Evolutionary conservation across 2,797 vertebrate species (phyloP).

Genomic region (Pterois miles): DNA sequence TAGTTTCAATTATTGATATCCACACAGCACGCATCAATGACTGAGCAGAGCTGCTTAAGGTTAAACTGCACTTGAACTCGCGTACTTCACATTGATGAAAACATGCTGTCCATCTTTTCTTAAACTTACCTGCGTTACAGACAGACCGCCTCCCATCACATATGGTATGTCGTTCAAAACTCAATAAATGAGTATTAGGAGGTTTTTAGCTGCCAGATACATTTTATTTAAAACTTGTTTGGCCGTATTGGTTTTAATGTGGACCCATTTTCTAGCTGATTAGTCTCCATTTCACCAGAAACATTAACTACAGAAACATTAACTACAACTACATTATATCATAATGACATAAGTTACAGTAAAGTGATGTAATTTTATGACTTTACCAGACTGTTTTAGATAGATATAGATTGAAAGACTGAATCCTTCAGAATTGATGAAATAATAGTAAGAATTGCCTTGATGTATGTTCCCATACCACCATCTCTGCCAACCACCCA

Average conservation of each 20-base stretch:
- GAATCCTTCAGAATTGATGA: not conserved
- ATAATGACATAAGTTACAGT: too few species aligned
- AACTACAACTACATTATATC: too few species aligned
- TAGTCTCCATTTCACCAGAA: not conserved
- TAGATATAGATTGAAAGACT: not conserved
- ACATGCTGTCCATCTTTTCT: too few species aligned
- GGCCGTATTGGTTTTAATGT: not conserved
- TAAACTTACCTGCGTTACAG: too few species aligned
- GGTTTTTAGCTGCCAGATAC: not conserved
- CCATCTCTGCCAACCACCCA: conserved; percentile 12
- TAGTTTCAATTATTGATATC: conserved; percentile 31
- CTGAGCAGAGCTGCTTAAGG: too few species aligned
- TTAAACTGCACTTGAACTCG: too few species aligned
- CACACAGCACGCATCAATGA: not conserved
- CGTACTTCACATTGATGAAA: too few species aligned
- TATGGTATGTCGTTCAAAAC: not conserved
- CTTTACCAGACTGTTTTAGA: too few species aligned
- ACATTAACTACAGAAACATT: too few species aligned
- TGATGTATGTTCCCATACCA: not conserved
- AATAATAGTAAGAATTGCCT: not conserved
- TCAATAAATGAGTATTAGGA: not conserved
- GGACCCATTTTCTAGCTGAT: not conserved
- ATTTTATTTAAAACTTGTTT: not conserved
- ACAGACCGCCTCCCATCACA: too few species aligned
- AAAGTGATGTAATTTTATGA: too few species aligned